Conservation (phyloP, 1,140 invertebrate genomes). For the Heliconius hewitsoni region DNA sequence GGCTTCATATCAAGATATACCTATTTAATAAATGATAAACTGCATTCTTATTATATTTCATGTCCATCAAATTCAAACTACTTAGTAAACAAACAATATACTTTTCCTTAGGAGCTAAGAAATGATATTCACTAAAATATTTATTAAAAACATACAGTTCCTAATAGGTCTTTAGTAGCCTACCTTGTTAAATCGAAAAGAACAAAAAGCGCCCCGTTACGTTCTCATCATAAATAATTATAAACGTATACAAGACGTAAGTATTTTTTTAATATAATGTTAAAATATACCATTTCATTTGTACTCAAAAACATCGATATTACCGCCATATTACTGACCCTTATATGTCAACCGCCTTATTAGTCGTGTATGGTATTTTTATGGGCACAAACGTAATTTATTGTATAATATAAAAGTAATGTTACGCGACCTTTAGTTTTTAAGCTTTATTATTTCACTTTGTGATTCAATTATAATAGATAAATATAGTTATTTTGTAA, state of each 20-base stretch:
- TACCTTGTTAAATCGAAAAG: not conserved
- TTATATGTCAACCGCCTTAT: constrained; percentile 17
- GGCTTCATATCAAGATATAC: too few species aligned
- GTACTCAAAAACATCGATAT: constrained; percentile 17
- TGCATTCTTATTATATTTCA: too few species aligned
- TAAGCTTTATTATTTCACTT: not conserved
- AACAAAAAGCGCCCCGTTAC: not conserved
- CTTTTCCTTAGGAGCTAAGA: too few species aligned
- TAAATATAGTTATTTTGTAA: too few species aligned
- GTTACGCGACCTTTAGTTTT: constrained; percentile 25
- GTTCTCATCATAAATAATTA: constrained; percentile 1
- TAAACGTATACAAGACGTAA: not conserved
- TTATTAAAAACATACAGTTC: not conserved
- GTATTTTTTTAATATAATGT: constrained; percentile 19
- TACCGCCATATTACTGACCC: constrained; percentile 10
- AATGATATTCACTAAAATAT: too few species aligned
- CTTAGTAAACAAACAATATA: too few species aligned
- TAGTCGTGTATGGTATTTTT: constrained; percentile 19
- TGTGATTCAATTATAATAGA: not conserved
- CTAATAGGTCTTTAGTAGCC: not conserved
- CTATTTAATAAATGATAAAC: too few species aligned
- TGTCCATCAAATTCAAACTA: too few species aligned
- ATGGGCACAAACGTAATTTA: constrained; percentile 18
- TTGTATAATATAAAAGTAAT: constrained; percentile 16
- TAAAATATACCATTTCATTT: constrained; percentile 20